Evolutionary conservation across 2,113 vertebrate genomes (phyloP).

Genomic region (Acrocephalus arundinaceus): DNA sequence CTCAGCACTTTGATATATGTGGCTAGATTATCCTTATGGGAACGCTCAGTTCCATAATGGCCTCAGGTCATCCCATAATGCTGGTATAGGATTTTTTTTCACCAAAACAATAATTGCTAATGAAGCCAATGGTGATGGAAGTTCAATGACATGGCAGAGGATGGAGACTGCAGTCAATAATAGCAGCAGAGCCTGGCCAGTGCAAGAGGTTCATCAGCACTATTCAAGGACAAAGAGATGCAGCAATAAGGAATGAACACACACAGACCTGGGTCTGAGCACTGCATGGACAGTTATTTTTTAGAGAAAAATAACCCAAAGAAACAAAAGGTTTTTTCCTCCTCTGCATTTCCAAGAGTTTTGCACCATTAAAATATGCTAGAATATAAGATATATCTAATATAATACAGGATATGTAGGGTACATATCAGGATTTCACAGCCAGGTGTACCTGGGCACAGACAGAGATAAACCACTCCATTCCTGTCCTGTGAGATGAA

Average conservation of each 20-base stretch:
- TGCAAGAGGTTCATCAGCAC: background rate
- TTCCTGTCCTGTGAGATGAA: background rate
- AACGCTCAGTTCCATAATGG: slow-evolving; percentile 29
- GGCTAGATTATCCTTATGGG: slow-evolving; percentile 61
- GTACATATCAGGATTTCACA: background rate
- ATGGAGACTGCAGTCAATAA: slow-evolving; percentile 32
- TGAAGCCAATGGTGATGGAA: slow-evolving; percentile 51
- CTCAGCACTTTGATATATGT: slow-evolving; percentile 58
- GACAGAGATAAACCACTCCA: background rate
- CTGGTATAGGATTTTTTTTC: background rate
- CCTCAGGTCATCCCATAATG: slow-evolving; percentile 52
- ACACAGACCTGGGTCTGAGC: background rate
- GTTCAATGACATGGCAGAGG: slow-evolving; percentile 57
- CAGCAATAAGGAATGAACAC: background rate
- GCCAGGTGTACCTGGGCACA: background rate
- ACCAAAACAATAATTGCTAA: slow-evolving; percentile 64
- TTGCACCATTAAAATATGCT: background rate
- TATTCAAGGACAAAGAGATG: slow-evolving; percentile 21
- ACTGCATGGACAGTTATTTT: accelerated
- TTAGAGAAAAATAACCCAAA: background rate
- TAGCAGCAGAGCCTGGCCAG: background rate
- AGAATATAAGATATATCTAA: background rate
- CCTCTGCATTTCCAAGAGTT: background rate
- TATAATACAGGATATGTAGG: background rate
- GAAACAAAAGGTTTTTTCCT: background rate